A percentile compares a stretch with the other conserved stretches of the same genome.
Evolutionary conservation across 37 sponge, comb jelly and placozoan genomes (phyloP).

Genomic region (Geodia barretti): DNA sequence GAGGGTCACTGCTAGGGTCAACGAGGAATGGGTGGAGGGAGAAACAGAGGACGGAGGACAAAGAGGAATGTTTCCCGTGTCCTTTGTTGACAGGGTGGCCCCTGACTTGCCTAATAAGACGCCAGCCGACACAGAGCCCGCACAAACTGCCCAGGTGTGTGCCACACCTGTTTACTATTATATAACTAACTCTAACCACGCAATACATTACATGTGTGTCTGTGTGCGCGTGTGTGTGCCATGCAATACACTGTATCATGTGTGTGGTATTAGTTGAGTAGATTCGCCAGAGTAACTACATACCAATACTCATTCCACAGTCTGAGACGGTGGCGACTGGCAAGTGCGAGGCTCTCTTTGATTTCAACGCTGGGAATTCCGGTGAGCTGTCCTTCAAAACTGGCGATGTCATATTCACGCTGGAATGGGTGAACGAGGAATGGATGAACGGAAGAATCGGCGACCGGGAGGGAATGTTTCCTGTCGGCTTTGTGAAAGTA

Average conservation of each 20-base stretch:
- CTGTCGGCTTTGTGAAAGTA: conserved; percentile 77
- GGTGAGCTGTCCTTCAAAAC: conserved; percentile 67
- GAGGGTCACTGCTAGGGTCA: conserved; percentile 20
- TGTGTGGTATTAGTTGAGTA: too few relatives aligned
- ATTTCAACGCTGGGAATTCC: conserved; percentile 40
- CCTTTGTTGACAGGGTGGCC: conserved; percentile 54
- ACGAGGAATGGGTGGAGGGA: conserved; percentile 70
- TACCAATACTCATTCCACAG: too few relatives aligned
- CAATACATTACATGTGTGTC: too few relatives aligned
- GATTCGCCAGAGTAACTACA: too few relatives aligned
- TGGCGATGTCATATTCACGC: conserved; percentile 63
- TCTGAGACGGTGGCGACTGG: too few relatives aligned
- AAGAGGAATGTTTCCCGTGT: conserved; percentile 55
- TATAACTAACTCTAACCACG: too few relatives aligned
- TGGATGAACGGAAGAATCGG: conserved; percentile 72
- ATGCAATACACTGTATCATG: too few relatives aligned
- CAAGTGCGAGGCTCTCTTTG: conserved; percentile 58
- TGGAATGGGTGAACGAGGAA: conserved; percentile 79
- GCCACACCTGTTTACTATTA: too few relatives aligned
- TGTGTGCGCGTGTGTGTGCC: too few relatives aligned
- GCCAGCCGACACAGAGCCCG: not conserved
- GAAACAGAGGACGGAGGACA: conserved; percentile 2
- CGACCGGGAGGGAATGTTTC: conserved; percentile 77
- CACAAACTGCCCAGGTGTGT: not conserved
- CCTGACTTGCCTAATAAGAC: conserved; percentile 6